Evolutionary conservation across 2,888 invertebrate genomes (phyloP), one percentile per base, ranked within the genome.

Genomic region (Drosophila fungiperda): DNA sequence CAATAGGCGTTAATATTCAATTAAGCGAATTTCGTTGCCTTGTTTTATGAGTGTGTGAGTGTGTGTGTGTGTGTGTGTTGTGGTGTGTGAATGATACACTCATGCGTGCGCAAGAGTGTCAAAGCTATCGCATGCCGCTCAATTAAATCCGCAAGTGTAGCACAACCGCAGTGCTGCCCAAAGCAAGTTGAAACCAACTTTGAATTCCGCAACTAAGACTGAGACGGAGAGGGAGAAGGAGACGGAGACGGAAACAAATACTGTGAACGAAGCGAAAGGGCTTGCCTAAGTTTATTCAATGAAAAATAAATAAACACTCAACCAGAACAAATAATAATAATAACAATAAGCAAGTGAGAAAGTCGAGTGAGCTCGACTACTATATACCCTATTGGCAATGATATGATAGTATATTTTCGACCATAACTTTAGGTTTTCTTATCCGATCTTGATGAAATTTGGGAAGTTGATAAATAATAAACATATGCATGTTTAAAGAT

Each of bases 1-100:
- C 80, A 82, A 80, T 72, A 80, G 80, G 80, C 84, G 84, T 87
- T 83, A 87, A 87, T 83, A 87, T 83, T 87, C 83, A 80, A 83
- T 83, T 84, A 87, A 87, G 64, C 65, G 84, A 83, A 73, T 80
- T 84, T 82, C 73, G 67, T 52, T 36, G 62, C 54, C 36, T 29
- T 7, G 45, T 45, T 45, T 20, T 20, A 20, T 45, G 33, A 26
- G 53, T 40, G 59, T 36, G 62, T 12, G 38, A 29, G 32, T 17
- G 26, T 32, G 57, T 35, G 58, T n/a, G 42, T 49, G 54, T 36
- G 59, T 26, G 40, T 63, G 65, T 59, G 20, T 29, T 45, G 29
- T 55, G 15, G 52, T 60, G 49, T 69, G 65, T 60, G 48, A 67
- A 61, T 64, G 63, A 72, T 76, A 76, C 68, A 68, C 38, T 62